Percentiles rank a stretch among this genome's conserved stretches.
Evolutionary conservation across 1,140 invertebrate genomes (phyloP).

Genomic region (Leptonema lineaticorne): DNA sequence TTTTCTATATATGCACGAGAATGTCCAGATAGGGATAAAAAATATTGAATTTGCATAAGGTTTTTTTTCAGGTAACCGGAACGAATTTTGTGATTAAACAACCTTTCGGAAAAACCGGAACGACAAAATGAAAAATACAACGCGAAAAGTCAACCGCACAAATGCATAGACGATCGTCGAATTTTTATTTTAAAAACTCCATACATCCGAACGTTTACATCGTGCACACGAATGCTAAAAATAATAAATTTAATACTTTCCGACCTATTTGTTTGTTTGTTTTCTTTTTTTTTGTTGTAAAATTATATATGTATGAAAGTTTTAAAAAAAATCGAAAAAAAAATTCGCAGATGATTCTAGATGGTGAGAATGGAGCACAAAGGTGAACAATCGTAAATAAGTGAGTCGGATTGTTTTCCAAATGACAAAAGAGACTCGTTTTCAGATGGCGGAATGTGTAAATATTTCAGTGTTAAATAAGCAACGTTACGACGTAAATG

Average conservation of each 20-base stretch:
- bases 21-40: no score
- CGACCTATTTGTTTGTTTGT: no score
- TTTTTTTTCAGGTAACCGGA: neutral
- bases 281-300: no score
- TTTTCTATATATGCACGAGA: no score
- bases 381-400: constrained; percentile 14
- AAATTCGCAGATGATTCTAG: neutral
- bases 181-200: neutral
- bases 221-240: no score
- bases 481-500: no score
- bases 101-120: neutral
- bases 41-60: neutral
- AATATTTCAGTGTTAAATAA: no score
- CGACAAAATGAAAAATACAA: neutral
- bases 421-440: neutral
- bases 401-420: constrained; percentile 1
- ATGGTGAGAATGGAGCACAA: neutral
- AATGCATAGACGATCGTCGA: neutral
- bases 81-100: neutral
- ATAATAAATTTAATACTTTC: no score
- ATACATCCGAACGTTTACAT: no score
- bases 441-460: no score
- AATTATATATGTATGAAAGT: no score
- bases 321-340: no score
- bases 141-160: constrained; percentile 5